Evolutionary conservation across 92 coral and sea anemone species (phyloP), one percentile per base, ranked within the genome.

Genomic region (Bergia sp.): DNA sequence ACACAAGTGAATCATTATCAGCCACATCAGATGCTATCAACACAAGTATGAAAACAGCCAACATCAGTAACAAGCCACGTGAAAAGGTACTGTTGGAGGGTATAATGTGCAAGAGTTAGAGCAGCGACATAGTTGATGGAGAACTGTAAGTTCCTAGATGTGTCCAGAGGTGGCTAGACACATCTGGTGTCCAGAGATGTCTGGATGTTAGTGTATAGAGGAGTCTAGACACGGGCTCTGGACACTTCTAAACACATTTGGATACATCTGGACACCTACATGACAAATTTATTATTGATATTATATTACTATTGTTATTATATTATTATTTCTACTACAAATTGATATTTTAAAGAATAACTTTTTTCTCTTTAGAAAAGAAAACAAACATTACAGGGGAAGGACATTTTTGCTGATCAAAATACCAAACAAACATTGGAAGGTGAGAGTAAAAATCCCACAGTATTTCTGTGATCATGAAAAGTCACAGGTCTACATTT

Each of bases 291-390:
- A 45, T 45, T 45, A 45, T 4, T 45, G 8, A 5, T 6, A 7
- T 49, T 49, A 1, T 50, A 50, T 11, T 50, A 11, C 11, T 11
- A 9, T 50, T 11, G 11, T 50, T 50, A 50, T 9, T 73, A 10
- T 29, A 1, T 37, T n/a, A 11, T 73, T n/a, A 23, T 73, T 36
- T 7, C 2, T 15, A 15, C 18, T 73, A 1, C 11, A 6, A 36
- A 7, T 73, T 11, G 18, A 9, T 23, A 21, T 38, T 8, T 45
- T 5, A n/a, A 15, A 50, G 3, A 4, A 10, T 11, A 21, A 79
- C 50, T 79, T 20, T 2, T 72, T 78, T 77, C 9, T 7, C 23
- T 36, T 79, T 44, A 79, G 83, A 79, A 79, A 79, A 79, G 83
- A 10, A 79, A 79, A 79, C 41, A 79, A 23, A 21, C 66, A 79